Evolutionary conservation across 2,888 invertebrate species (phyloP), one percentile per base, ranked within the genome.

Genomic region (Doris montereyensis): DNA sequence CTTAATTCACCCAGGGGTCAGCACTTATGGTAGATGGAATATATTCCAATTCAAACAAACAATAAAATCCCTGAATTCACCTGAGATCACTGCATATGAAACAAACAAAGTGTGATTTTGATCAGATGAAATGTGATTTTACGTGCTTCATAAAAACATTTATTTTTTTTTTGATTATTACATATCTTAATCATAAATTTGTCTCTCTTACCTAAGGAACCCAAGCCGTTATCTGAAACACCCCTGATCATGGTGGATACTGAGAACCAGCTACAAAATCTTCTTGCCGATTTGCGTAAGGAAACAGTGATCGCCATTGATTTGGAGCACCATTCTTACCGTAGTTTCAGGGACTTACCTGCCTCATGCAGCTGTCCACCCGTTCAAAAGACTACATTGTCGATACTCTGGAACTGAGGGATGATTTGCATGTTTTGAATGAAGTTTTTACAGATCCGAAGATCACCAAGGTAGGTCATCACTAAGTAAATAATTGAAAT

Each of bases 331-430:
- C 98, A 99, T 91, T 95, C 95, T 0, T 97, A 97, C 89, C 93
- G 98, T 80, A 95, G 95, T 0, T 99, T 96, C 95, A 96, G 93
- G 99, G 99, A 0, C 94, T 99, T 77, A 97, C 98, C 0, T 99
- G 99, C 90, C 93, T 99, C 1, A 95, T 99, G 92, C 99, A 99
- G 93, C 95, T 99, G 85, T 97, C 98, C 0, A 93, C 98, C 0
- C 90, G 93, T 73, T 92, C 93, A 21, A 92, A 93, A 1, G 99
- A 99, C 92, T 99, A 96, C 89, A 93, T 99, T 0, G 93, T 99
- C 17, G 99, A 99, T 90, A 95, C 97, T 0, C 91, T 99, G 3
- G 93, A 93, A 0, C 91, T 98, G n/a, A 93, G 99, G 76, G 95
- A 95, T 72, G 94, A 97, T 62, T 92, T 99, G 79, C 94, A 95